Evolutionary conservation across 2,113 vertebrate genomes (phyloP), one percentile per base, ranked within the genome.

Genomic region (Amphiprion percula): DNA sequence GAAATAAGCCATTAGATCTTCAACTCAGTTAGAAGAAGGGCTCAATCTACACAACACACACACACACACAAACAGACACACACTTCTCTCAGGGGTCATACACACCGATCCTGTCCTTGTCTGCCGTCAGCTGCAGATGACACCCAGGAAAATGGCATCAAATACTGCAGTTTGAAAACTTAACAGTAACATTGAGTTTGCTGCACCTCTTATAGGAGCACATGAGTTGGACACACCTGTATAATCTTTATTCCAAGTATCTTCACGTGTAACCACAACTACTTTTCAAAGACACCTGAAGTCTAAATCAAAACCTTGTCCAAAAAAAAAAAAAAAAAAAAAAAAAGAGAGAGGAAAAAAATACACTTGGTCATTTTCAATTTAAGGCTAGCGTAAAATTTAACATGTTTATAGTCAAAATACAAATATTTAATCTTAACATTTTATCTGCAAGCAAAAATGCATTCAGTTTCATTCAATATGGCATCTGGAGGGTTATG

Each of bases 311-410:
- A 83, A 74, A 65, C 30, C 39, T 54, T 26, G 24, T 72, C 39
- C 17, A 46, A 8, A 15, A 37, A 21, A 21, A 21, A 21, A 41
- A 55, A 21, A 21, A 21, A 21, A 41, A 55, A 28, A 49, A 39
- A 47, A 37, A 41, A 55, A 26, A 61, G 1, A 66, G 52, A 70
- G 28, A 26, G 1, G 47, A 28, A 54, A 37, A 61, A 11, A 79
- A 70, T 23, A 85, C 78, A 80, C 62, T 82, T 85, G 76, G 81
- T 87, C 68, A 53, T 83, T 83, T 75, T 86, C 68, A 70, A 72
- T 80, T 88, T 85, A 89, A 91, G 89, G 89, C 90, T 83, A 79
- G 73, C 33, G 6, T 72, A 74, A 83, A 86, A 70, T 76, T 64
- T 12, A 66, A 86, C 73, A 84, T 58, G 54, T 76, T 85, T 60